These are phyloP conservation scores for Oxyura jamaicensis DNA, from an alignment of 2,113 vertebrate genomes.

Conservation along the genomic window DNA sequence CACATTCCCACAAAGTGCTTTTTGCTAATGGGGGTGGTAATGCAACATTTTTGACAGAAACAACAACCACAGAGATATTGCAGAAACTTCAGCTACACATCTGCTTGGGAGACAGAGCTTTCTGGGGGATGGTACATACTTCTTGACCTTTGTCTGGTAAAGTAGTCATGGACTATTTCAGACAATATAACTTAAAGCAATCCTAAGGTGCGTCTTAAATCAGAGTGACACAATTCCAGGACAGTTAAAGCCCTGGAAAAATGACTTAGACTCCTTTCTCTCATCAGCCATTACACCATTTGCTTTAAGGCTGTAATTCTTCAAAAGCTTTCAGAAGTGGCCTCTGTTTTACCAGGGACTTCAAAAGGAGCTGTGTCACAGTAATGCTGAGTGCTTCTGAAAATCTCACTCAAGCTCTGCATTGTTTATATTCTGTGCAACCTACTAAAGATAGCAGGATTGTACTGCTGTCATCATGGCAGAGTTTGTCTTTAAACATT, in stretches of 20 bases:
- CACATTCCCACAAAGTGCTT: not conserved
- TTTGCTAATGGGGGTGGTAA: not conserved
- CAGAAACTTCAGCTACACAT: not conserved
- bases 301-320: not conserved
- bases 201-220: not conserved
- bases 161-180: not conserved
- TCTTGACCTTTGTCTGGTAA: not conserved
- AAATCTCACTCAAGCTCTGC: not conserved
- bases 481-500: not conserved
- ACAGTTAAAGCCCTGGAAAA: not conserved
- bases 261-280: not conserved
- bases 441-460: not conserved
- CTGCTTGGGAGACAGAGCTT: not conserved
- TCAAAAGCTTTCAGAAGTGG: not conserved
- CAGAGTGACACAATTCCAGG: not conserved
- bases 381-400: not conserved
- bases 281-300: not conserved
- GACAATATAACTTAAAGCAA: not conserved
- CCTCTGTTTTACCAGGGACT: not conserved
- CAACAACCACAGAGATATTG: not conserved
- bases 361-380: not conserved
- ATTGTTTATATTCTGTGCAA: not conserved
- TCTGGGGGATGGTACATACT: not conserved
- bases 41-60: not conserved
- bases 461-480: not conserved